Evolutionary conservation across 2,888 invertebrate species (phyloP), one percentile per base, ranked within the genome.

Genomic region (Gibbula magus): DNA sequence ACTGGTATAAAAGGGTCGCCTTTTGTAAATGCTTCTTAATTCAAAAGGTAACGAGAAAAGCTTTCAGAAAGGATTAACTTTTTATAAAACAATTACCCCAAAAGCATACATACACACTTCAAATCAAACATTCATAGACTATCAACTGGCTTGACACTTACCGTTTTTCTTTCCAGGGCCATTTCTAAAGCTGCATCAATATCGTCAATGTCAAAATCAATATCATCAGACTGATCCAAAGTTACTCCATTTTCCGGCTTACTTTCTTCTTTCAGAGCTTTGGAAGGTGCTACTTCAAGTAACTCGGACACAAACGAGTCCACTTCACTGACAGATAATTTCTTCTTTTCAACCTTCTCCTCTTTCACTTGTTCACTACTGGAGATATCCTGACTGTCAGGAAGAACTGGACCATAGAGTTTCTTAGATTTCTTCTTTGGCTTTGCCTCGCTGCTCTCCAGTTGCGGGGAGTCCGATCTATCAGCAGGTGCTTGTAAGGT

Each of bases 161-260:
- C 91, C 86, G 87, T 86, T 83, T 89, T 90, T 75, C 86, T 86
- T 77, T 91, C 91, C 66, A 92, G 81, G 5, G 92, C 92, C 81
- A 89, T 79, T 75, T 92, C 92, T 32, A 92, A 82, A 54, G 90
- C 89, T 77, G 89, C 86, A 77, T 92, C 92, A 79, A 92, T 89
- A 66, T 91, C 91, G 83, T 92, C 92, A n/a, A 90, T 79, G 82
- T 91, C 91, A 81, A 91, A 85, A 70, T 89, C 89, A 13, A 88
- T 88, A 52, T 84, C 83, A 18, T 84, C 85, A 54, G 81, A 82
- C 20, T 77, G 79, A 67, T 8, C 35, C 22, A 61, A 51, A 51
- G 67, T 25, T 61, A 13, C 51, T 77, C 52, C 16, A 22, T 61
- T 52, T 70, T 74, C 10, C 22, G 39, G 61, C 52, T 51, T n/a